Evolutionary conservation across 2,113 vertebrate species (phyloP), one percentile per base, ranked within the genome.

Genomic region (Megatriorchis doriae): DNA sequence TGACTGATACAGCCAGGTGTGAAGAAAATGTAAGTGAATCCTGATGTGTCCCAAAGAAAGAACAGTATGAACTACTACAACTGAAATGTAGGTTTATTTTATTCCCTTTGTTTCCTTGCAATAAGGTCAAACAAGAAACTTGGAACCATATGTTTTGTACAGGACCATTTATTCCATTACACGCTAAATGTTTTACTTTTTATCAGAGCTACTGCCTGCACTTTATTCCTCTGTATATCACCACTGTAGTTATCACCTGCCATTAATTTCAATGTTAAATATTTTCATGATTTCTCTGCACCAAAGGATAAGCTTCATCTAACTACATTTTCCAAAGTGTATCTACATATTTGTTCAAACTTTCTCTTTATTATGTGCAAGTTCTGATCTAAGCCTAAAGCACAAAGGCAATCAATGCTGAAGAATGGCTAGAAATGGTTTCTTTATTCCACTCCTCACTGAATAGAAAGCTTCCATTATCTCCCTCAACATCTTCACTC

Each of bases 381-480:
- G 40, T 96, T 97, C 91, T 97, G 97, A 98, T 98, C 96, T 97
- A 97, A 97, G 97, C 97, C 97, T 94, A 93, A 95, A 98, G 98
- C 98, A 97, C 73, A 79, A 98, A 98, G 97, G 98, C 98, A 99
- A 99, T 99, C 99, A 99, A 97, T 98, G 98, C 98, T 99, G 99
- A 99, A 99, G 98, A 99, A 99, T 98, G 98, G 98, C 98, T 97
- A 98, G 98, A 98, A 99, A 98, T 98, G 95, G 97, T 98, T 99
- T 98, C 98, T 99, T 99, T 99, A 99, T 99, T 99, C 98, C 97
- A 98, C 97, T 96, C 96, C 96, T 98, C 97, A 97, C 97, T 98
- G 98, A 99, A 99, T 98, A 99, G 98, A 99, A 99, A 99, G 98
- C 99, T 99, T 99, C 98, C 98, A 99, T 99, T 99, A 99, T 99